phyloP scores from a whole-genome alignment of 2,888 invertebrate genomes.

The Thera britannica region DNA sequence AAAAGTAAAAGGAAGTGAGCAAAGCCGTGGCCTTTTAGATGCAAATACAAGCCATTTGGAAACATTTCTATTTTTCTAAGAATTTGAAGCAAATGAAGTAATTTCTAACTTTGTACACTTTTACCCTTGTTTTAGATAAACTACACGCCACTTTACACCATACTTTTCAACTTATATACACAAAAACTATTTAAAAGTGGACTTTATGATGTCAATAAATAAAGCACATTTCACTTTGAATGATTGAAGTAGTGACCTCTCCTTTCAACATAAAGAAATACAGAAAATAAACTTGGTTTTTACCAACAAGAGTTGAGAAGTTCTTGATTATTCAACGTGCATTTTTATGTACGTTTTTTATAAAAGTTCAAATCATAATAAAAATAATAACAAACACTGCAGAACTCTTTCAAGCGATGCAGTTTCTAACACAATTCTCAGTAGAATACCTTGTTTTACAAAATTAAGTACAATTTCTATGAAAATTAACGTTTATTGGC shows the following conservation, averaged over 20 bases:
- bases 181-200: too few relatives aligned
- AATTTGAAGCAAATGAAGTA: too few relatives aligned
- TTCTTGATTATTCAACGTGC: not conserved
- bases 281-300: not conserved
- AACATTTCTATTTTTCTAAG: too few relatives aligned
- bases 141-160: too few relatives aligned
- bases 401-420: slow-evolving; percentile 6
- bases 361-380: slow-evolving; percentile 28
- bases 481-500: slow-evolving; percentile 38
- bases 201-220: too few relatives aligned
- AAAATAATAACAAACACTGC: slow-evolving; percentile 20
- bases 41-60: too few relatives aligned
- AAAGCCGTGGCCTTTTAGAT: too few relatives aligned
- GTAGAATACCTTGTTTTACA: slow-evolving; percentile 34
- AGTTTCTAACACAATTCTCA: slow-evolving; percentile 16
- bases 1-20: too few relatives aligned
- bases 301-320: not conserved
- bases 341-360: not conserved
- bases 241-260: not conserved
- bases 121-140: too few relatives aligned
- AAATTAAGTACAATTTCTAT: slow-evolving; percentile 44
- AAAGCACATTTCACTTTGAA: too few relatives aligned
- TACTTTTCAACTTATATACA: too few relatives aligned
- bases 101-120: too few relatives aligned
- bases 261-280: not conserved